phyloP scores from a whole-genome alignment of 1,140 invertebrate genomes.

The Drosophila fuyamai region DNA sequence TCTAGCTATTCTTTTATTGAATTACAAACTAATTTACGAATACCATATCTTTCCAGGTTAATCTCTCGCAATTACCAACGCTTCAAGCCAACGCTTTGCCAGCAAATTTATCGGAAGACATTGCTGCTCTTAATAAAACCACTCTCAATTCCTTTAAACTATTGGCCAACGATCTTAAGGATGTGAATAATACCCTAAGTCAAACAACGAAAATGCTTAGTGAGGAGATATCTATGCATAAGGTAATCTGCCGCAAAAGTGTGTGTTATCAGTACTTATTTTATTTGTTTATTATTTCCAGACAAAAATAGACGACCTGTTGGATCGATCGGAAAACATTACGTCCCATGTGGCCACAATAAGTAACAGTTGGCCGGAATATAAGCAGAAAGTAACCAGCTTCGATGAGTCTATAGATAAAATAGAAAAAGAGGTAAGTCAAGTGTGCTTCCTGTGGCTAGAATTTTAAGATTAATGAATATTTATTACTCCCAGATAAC shows the following conservation, averaged over 20 bases:
- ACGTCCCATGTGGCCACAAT: constrained; percentile 77
- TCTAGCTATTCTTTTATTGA: background rate
- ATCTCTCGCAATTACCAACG: constrained; percentile 55
- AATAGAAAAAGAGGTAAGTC: constrained; percentile 66
- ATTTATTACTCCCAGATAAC: constrained; percentile 32
- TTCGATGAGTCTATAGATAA: constrained; percentile 60
- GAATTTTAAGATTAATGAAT: constrained; percentile 6
- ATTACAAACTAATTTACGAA: background rate
- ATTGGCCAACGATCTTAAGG: constrained; percentile 52
- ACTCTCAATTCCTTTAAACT: constrained; percentile 44
- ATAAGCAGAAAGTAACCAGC: constrained; percentile 65
- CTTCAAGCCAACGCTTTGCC: constrained; percentile 37
- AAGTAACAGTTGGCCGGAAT: constrained; percentile 74
- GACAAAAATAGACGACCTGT: constrained; percentile 72
- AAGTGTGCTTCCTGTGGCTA: background rate
- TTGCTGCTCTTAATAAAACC: constrained; percentile 49
- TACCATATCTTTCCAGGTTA: constrained; percentile 31
- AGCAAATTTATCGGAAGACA: constrained; percentile 60
- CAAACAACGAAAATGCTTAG: constrained; percentile 70
- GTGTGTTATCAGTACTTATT: background rate
- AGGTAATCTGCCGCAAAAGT: constrained; percentile 30
- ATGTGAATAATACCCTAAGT: constrained; percentile 70
- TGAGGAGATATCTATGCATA: constrained; percentile 66
- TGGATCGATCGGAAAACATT: constrained; percentile 74
- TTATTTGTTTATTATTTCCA: constrained; percentile 15